phyloP scores from a whole-genome alignment of 2,113 vertebrate species.

The Hippocampus barbouri region DNA sequence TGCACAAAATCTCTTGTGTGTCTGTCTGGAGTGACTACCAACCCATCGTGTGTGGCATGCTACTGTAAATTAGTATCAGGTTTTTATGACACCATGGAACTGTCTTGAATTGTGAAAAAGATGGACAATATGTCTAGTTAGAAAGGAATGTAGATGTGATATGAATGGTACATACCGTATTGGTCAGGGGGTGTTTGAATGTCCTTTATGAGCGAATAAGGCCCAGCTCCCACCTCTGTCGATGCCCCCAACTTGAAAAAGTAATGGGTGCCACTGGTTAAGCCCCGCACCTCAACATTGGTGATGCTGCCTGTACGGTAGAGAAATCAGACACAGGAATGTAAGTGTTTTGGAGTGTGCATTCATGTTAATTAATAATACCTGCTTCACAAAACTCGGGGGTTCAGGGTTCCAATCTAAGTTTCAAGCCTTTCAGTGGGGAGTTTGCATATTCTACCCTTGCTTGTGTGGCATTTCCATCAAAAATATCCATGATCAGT shows the following conservation, averaged over 20 bases:
- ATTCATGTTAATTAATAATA: neutral
- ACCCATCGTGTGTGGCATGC: neutral
- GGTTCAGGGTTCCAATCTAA: no score
- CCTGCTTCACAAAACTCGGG: neutral
- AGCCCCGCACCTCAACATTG: slow-evolving; percentile 83
- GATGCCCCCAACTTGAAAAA: slow-evolving; percentile 94
- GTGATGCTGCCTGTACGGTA: slow-evolving; percentile 79
- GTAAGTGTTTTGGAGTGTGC: neutral
- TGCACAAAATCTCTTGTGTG: neutral
- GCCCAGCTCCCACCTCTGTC: slow-evolving; percentile 86
- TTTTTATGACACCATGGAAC: neutral
- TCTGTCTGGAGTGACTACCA: neutral
- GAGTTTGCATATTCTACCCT: no score
- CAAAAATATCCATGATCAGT: no score
- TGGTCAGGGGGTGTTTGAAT: slow-evolving; percentile 80
- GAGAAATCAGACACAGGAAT: neutral
- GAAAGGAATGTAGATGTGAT: neutral
- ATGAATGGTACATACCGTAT: slow-evolving; percentile 57
- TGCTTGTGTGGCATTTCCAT: no score
- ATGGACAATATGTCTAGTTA: neutral
- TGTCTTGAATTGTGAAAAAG: neutral
- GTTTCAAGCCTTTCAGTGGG: no score
- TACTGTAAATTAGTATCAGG: neutral
- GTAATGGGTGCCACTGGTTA: slow-evolving; percentile 84
- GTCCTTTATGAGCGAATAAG: slow-evolving; percentile 85